Base-by-base conservation (phyloP, 2,888 invertebrate genomes). In the Ephialtes manifestator region DNA sequence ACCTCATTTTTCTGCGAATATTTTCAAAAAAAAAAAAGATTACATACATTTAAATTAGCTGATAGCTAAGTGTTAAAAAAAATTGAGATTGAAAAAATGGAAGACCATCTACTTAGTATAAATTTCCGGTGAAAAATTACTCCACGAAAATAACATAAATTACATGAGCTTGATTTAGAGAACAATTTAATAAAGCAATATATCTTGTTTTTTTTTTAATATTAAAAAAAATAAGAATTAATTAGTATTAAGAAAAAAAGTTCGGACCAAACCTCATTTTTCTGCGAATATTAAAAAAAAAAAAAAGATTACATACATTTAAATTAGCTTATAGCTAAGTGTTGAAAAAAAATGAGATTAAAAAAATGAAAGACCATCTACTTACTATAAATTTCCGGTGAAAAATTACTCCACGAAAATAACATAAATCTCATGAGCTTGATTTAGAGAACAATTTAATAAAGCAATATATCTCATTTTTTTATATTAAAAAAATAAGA, bases 201-300 rank as follows among this genome's bases (percentile, higher is more conserved):
- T 28, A 3, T 58, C 55, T 58, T n/a, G 35, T 11, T 60, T 28
- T 1, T 63, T 11, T 60, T 7, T 80, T 83, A 68, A n/a, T n/a
- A n/a, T n/a, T n/a, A n/a, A n/a, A n/a, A n/a, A n/a, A n/a, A n/a
- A n/a, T n/a, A n/a, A n/a, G n/a, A n/a, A n/a, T n/a, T n/a, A n/a
- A n/a, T n/a, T n/a, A n/a, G n/a, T n/a, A n/a, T n/a, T n/a, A n/a
- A n/a, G n/a, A n/a, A n/a, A n/a, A n/a, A n/a, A n/a, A n/a, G n/a
- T n/a, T n/a, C n/a, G n/a, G n/a, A n/a, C n/a, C n/a, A n/a, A n/a
- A n/a, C n/a, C n/a, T n/a, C n/a, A n/a, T n/a, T n/a, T n/a, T n/a
- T n/a, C n/a, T n/a, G n/a, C n/a, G n/a, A n/a, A n/a, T n/a, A n/a
- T n/a, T n/a, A n/a, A n/a, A n/a, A n/a, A n/a, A n/a, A n/a, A n/a